A percentile compares a stretch with the other conserved stretches of the same genome.
These are phyloP conservation scores for Torymus aiolomorphi DNA, from an alignment of 2,888 invertebrate genomes.

Conservation along the genomic window DNA sequence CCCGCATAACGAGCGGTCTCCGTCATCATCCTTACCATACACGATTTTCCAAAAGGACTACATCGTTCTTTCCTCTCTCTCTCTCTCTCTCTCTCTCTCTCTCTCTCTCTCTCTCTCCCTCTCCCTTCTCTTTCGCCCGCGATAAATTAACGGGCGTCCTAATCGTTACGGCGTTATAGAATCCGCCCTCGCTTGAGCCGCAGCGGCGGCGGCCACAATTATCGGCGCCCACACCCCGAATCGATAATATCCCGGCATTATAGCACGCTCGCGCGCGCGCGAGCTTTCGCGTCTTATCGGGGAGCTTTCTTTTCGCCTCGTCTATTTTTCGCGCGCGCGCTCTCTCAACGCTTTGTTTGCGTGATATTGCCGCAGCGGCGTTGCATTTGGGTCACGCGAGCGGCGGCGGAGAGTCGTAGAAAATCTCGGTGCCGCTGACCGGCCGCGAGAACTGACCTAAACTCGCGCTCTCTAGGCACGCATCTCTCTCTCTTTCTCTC, in stretches of 20 bases:
- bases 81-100: too few relatives aligned
- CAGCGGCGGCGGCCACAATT: neutral
- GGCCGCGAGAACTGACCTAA: slow-evolving; percentile 31
- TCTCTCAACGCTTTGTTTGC: slow-evolving; percentile 15
- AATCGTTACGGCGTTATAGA: too few relatives aligned
- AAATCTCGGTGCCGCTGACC: slow-evolving; percentile 23
- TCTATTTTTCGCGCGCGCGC: neutral
- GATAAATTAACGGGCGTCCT: too few relatives aligned
- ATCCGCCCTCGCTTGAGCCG: too few relatives aligned
- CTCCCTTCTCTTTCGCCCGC: too few relatives aligned
- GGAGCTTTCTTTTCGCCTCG: slow-evolving; percentile 7
- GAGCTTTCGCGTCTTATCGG: slow-evolving; percentile 11
- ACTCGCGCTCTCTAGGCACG: slow-evolving; percentile 13
- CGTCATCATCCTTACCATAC: too few relatives aligned
- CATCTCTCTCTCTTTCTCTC: neutral
- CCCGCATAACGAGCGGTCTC: too few relatives aligned
- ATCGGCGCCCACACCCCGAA: slow-evolving; percentile 19
- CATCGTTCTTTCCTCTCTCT: too few relatives aligned
- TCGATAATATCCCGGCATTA: slow-evolving; percentile 11
- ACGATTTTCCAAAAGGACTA: too few relatives aligned
- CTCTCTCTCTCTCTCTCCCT: too few relatives aligned
- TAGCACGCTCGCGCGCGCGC: neutral
- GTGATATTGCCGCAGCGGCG: neutral
- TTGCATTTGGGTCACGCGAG: slow-evolving; percentile 40
- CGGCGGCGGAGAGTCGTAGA: neutral